These are phyloP conservation scores for Scaptodrosophila lebanonensis DNA, from an alignment of 1,140 invertebrate genomes.

Conservation along the genomic window DNA sequence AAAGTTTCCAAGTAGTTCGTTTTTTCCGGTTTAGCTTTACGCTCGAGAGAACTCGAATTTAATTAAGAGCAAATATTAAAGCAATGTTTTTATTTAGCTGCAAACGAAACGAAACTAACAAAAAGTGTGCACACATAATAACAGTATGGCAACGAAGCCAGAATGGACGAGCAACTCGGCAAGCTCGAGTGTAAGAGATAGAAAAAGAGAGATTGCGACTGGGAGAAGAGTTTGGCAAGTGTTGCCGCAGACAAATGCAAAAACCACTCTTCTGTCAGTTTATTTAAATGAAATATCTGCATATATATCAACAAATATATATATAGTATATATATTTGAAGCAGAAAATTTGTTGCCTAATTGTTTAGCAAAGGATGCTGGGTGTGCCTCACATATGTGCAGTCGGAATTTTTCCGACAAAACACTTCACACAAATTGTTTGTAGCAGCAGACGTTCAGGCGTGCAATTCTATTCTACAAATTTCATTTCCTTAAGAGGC, in stretches of 20 bases:
- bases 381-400: too few relatives aligned
- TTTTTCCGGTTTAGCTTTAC: conserved; percentile 41
- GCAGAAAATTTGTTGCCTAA: conserved; percentile 2
- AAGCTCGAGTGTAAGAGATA: background rate
- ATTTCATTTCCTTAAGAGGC: too few relatives aligned
- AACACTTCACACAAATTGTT: too few relatives aligned
- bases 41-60: conserved; percentile 57
- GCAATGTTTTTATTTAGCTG: conserved; percentile 46
- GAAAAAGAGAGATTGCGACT: background rate
- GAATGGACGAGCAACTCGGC: too few relatives aligned
- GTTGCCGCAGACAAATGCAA: conserved; percentile 9
- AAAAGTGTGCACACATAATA: too few relatives aligned
- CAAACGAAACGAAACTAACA: conserved; percentile 2
- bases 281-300: conserved; percentile 11
- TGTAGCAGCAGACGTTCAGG: too few relatives aligned
- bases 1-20: conserved; percentile 30
- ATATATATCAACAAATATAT: too few relatives aligned
- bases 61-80: conserved; percentile 70
- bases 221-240: background rate
- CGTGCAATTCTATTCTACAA: too few relatives aligned
- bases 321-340: background rate
- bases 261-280: conserved; percentile 18
- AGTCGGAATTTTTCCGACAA: too few relatives aligned
- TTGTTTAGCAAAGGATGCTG: conserved; percentile 1
- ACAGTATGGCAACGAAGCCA: background rate